These are phyloP conservation scores for Dicyrtomina minuta DNA, from an alignment of 2,888 invertebrate genomes.

Conservation along the genomic window DNA sequence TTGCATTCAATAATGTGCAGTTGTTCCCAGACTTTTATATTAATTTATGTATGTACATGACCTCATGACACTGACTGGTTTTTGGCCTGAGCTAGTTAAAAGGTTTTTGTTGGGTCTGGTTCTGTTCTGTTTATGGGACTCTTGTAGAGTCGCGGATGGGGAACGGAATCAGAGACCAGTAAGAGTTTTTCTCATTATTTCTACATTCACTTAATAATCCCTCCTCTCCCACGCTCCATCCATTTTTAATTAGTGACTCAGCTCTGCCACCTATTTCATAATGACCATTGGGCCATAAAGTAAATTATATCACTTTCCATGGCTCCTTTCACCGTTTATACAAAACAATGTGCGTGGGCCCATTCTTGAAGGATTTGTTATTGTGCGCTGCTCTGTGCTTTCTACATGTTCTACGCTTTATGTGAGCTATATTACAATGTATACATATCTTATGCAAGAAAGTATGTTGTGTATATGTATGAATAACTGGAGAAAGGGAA, in stretches of 20 bases:
- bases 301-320: conserved; percentile 15
- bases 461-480: background rate
- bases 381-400: background rate
- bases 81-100: too few relatives aligned
- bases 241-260: conserved; percentile 17
- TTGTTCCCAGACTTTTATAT: too few relatives aligned
- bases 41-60: too few relatives aligned
- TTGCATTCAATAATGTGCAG: too few relatives aligned
- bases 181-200: conserved; percentile 19
- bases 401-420: too few relatives aligned
- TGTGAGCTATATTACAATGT: too few relatives aligned
- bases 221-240: conserved; percentile 3
- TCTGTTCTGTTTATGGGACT: too few relatives aligned
- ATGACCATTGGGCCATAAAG: conserved; percentile 16
- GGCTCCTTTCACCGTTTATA: background rate
- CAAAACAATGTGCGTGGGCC: too few relatives aligned
- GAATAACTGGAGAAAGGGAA: background rate
- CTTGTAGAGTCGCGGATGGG: background rate
- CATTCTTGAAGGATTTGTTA: too few relatives aligned
- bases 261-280: conserved; percentile 18
- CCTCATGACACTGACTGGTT: too few relatives aligned
- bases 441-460: background rate
- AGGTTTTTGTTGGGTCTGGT: too few relatives aligned
- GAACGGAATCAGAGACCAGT: conserved; percentile 7
- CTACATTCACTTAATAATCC: conserved; percentile 17